Percentiles rank a stretch among this genome's conserved stretches.
Conservation (phyloP, 2,113 vertebrate species). For the Mohoua ochrocephala region DNA sequence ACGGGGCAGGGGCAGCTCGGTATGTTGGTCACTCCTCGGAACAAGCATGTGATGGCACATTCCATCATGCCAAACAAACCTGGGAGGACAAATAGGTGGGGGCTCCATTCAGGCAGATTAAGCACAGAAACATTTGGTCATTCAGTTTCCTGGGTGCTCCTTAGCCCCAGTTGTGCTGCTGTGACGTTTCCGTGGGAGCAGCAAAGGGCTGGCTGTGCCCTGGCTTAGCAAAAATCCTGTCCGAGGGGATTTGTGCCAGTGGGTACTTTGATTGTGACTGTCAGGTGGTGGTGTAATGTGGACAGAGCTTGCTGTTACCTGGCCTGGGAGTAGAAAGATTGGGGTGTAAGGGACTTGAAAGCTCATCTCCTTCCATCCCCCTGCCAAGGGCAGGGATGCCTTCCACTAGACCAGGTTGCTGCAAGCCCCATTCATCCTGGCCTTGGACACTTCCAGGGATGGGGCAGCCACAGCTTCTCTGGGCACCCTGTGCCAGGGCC, state of each 20-base stretch:
- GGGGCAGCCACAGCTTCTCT: not conserved
- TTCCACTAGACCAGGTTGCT: not conserved
- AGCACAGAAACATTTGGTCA: not conserved
- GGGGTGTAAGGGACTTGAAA: not conserved
- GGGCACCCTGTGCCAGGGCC: not conserved
- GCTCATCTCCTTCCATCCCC: not conserved
- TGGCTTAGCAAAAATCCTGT: not conserved
- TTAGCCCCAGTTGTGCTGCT: not conserved
- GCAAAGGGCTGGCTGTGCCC: not conserved
- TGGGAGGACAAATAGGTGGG: not conserved
- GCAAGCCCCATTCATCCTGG: not conserved
- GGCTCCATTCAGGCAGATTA: not conserved
- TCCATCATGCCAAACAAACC: not conserved
- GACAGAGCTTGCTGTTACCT: not conserved
- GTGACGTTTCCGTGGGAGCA: not conserved
- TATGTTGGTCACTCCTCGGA: not conserved
- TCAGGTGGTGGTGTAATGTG: not conserved
- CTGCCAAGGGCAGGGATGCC: not conserved
- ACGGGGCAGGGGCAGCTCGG: not conserved
- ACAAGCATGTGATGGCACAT: not conserved
- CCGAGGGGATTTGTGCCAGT: not conserved
- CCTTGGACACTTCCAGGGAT: not conserved
- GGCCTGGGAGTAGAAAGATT: not conserved
- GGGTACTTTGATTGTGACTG: not conserved
- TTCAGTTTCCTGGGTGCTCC: not conserved